These are phyloP conservation scores for Drosophila parthenogenetica DNA, from an alignment of 2,888 invertebrate species.

Conservation along the genomic window DNA sequence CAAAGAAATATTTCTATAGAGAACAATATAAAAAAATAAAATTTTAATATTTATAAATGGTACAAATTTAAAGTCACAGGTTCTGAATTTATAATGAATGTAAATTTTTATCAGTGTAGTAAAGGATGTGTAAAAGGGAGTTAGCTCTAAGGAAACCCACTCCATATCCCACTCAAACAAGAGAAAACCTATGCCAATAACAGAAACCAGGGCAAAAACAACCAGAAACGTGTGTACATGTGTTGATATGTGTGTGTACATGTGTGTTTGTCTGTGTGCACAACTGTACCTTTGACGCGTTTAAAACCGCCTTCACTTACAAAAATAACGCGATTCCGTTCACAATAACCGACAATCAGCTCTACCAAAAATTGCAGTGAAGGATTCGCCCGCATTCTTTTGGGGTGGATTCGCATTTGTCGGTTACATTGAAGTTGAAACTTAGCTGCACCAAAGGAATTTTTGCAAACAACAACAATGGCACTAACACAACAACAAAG, in stretches of 20 bases:
- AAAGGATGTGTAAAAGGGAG: background rate
- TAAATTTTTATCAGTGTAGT: background rate
- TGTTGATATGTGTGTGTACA: conserved; percentile 22
- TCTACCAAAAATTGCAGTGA: conserved; percentile 43
- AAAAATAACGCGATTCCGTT: conserved; percentile 22
- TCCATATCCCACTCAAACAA: conserved; percentile 24
- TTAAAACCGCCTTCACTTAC: conserved; percentile 51
- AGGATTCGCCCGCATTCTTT: conserved; percentile 48
- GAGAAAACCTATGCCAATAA: conserved; percentile 37
- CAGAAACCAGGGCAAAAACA: conserved; percentile 25
- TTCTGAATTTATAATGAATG: too few species aligned
- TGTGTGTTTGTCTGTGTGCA: conserved; percentile 25
- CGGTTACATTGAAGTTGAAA: conserved; percentile 43
- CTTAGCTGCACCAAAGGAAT: conserved; percentile 49
- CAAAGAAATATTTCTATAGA: too few species aligned
- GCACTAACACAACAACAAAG: conserved; percentile 36
- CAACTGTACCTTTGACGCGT: conserved; percentile 71
- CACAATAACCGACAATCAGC: conserved; percentile 42
- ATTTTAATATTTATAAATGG: too few species aligned
- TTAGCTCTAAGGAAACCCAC: conserved; percentile 15
- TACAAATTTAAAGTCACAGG: too few species aligned
- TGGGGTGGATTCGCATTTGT: conserved; percentile 35
- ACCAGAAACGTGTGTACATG: background rate
- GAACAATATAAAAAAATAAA: too few species aligned
- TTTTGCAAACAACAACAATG: conserved; percentile 28